Evolutionary conservation across 2,888 invertebrate genomes (phyloP).

Genomic region (Mesorhabditis spiculigera): DNA sequence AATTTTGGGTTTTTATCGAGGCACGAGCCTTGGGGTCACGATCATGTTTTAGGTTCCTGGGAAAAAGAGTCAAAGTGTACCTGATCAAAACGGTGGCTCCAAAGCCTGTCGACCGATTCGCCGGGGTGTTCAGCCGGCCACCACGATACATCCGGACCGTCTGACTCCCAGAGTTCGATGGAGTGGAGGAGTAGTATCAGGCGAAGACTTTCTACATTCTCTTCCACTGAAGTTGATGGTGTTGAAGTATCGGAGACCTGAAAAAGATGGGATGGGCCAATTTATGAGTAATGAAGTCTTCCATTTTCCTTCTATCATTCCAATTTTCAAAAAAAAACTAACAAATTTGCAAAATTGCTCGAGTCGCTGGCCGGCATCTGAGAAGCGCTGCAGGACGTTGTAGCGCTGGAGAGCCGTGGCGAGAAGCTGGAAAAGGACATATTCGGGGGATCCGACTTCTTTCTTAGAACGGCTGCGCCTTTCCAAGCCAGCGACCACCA

Average conservation of each 20-base stretch:
- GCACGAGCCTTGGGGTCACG: too few relatives aligned
- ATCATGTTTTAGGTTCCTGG: neutral
- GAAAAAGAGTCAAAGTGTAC: neutral
- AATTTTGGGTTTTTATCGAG: too few relatives aligned
- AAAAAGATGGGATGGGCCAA: neutral
- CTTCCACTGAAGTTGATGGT: neutral
- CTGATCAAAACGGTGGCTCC: neutral
- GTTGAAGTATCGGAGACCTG: neutral
- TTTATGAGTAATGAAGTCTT: neutral
- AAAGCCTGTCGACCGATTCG: neutral
- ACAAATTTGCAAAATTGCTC: constrained; percentile 2
- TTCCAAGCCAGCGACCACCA: too few relatives aligned
- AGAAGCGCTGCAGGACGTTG: neutral
- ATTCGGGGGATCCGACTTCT: too few relatives aligned
- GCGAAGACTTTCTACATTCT: neutral
- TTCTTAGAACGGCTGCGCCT: too few relatives aligned
- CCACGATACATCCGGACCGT: neutral
- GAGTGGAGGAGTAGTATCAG: neutral
- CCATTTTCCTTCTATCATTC: too few relatives aligned
- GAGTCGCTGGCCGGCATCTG: neutral
- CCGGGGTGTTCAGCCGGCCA: neutral
- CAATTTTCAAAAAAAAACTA: neutral
- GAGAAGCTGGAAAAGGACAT: neutral
- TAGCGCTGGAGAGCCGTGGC: neutral
- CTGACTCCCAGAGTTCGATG: neutral